phyloP scores from a whole-genome alignment of 2,113 vertebrate species.

The Fregetta grallaria region DNA sequence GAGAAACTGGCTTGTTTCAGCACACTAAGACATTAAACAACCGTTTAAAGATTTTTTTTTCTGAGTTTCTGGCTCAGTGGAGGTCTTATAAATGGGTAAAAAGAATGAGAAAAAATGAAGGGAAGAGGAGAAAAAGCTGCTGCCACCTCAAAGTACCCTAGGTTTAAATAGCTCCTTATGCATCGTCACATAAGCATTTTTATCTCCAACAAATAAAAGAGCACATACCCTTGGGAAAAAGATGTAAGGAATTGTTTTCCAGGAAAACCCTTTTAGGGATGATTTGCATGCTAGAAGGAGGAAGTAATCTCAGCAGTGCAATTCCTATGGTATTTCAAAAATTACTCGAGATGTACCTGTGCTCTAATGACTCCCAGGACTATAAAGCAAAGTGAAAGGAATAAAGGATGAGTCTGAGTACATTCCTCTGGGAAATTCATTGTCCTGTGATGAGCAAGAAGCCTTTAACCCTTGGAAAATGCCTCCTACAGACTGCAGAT shows the following conservation, averaged over 20 bases:
- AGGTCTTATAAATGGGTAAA: background rate
- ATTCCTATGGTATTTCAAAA: conserved; percentile 38
- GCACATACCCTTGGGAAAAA: background rate
- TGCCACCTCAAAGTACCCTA: background rate
- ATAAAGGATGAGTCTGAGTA: background rate
- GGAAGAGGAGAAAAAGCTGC: background rate
- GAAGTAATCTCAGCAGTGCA: conserved; percentile 8
- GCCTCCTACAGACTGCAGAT: background rate
- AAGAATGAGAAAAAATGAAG: background rate
- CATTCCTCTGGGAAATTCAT: background rate
- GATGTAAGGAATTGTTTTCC: conserved; percentile 39
- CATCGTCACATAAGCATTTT: background rate
- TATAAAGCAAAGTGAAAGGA: background rate
- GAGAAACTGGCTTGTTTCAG: background rate
- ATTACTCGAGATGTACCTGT: conserved; percentile 4
- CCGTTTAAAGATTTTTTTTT: background rate
- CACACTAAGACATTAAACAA: background rate
- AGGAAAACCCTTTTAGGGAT: background rate
- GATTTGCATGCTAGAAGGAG: background rate
- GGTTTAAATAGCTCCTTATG: background rate
- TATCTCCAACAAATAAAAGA: background rate
- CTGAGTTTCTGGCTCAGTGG: background rate
- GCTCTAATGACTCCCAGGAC: background rate
- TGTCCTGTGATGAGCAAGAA: background rate
- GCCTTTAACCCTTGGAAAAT: background rate